These are phyloP conservation scores for Linnaemya vulpina DNA, from an alignment of 2,888 invertebrate species.

Conservation along the genomic window DNA sequence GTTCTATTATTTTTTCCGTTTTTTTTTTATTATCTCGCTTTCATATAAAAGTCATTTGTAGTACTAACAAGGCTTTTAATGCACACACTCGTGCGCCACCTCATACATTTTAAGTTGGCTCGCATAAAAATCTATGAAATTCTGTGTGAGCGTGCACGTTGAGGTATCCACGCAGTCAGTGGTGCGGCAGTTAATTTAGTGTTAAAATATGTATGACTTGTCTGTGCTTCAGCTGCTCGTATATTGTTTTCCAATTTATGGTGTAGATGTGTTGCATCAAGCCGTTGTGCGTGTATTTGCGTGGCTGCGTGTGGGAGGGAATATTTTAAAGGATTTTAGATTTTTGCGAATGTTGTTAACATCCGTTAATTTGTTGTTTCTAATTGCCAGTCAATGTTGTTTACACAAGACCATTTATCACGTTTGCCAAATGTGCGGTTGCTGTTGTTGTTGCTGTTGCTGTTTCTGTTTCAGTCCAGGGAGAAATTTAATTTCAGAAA, in stretches of 20 bases:
- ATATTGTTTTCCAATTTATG: conserved; percentile 15
- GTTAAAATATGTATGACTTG: conserved; percentile 39
- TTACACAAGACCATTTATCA: conserved; percentile 66
- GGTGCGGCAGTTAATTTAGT: conserved; percentile 40
- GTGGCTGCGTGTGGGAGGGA: background rate
- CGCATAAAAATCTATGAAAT: background rate
- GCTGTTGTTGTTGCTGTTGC: background rate
- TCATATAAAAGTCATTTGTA: conserved; percentile 50
- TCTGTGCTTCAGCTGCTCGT: conserved; percentile 2
- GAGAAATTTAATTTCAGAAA: background rate
- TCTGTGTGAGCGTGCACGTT: background rate
- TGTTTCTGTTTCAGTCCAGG: background rate
- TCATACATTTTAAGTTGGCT: conserved; percentile 36
- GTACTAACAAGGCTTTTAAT: conserved; percentile 52
- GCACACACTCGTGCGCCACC: conserved; percentile 14
- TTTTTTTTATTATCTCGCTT: conserved; percentile 1
- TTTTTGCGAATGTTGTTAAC: conserved; percentile 57
- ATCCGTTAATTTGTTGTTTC: conserved; percentile 69
- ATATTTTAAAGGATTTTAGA: conserved; percentile 26
- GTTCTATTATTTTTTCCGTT: background rate
- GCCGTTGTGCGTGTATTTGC: background rate
- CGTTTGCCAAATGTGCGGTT: conserved; percentile 49
- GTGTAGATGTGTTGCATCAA: background rate
- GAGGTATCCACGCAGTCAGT: background rate
- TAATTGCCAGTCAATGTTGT: conserved; percentile 71